Evolutionary conservation across 2,888 invertebrate species (phyloP).

Genomic region (Stenchaetothrips biformis): DNA sequence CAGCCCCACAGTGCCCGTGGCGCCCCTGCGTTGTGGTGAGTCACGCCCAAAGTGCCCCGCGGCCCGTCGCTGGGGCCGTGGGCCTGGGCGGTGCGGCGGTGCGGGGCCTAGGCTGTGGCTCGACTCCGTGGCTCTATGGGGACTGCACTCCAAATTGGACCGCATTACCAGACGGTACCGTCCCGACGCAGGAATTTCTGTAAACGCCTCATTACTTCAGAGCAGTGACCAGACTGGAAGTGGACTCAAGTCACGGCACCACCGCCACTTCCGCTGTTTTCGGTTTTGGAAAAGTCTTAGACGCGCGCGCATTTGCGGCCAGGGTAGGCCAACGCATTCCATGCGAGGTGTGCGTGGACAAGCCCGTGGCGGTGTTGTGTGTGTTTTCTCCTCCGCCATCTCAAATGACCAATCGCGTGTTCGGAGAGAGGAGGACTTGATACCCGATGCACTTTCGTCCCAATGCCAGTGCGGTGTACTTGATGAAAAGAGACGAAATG

Average conservation of each 20-base stretch:
- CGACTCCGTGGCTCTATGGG: background rate
- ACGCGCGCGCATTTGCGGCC: no score
- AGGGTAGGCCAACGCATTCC: no score
- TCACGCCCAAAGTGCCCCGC: conserved; percentile 1
- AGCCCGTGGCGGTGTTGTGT: no score
- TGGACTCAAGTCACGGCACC: background rate
- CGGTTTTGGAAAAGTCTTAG: background rate
- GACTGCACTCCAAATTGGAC: background rate
- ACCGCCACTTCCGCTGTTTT: background rate
- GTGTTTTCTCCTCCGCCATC: background rate
- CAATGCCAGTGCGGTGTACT: no score
- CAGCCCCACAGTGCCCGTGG: no score
- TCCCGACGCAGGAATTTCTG: background rate
- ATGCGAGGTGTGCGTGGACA: no score
- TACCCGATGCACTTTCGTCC: no score
- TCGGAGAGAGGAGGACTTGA: background rate
- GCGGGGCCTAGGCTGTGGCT: no score
- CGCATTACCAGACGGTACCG: background rate
- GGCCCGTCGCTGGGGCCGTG: no score
- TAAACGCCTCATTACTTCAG: background rate
- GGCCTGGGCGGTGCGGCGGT: no score
- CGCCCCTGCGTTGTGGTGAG: background rate
- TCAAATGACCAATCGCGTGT: background rate
- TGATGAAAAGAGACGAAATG: no score
- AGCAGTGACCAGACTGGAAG: background rate